Base-by-base conservation (phyloP, 2,113 vertebrate species). In the Syngnathus floridae region DNA sequence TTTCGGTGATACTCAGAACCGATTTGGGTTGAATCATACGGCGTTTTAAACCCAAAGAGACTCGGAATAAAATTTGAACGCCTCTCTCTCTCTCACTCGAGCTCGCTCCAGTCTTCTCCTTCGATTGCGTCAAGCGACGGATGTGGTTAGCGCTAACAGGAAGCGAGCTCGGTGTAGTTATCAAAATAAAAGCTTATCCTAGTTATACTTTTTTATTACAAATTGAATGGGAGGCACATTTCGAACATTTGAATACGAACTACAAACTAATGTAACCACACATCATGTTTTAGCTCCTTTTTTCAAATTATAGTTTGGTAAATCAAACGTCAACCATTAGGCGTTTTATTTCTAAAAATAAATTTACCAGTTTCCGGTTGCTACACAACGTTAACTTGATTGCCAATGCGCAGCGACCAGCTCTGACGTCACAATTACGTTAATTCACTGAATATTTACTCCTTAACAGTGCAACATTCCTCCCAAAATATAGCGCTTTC, bases 361-460 rank as follows among this genome's bases (percentile, higher is more conserved):
- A 0, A 0, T 26, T 12, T 1, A 1, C 19, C 0, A 45, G 31
- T 7, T 85, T 84, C 82, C 82, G 75, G 67, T 66, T 1, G 26
- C 4, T 49, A 9, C 52, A 43, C 54, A 75, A 70, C 70, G 61
- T 36, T 38, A 62, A 22, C 62, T 68, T 43, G 49, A 1, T 40
- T 41, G 41, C 61, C 73, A 73, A 59, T 83, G 81, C 79, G 81
- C 78, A 66, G 68, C 62, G 38, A 31, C 78, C 77, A 82, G 71
- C 64, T 82, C 40, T 84, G 81, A 88, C 88, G 88, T 89, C 85
- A 84, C 62, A 82, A 48, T 38, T 48, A 80, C 82, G 82, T 68
- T 80, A n/a, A 35, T 43, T 61, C 59, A 65, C 66, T 49, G 62
- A 76, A 58, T 82, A 80, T 85, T 77, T 62, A 67, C 75, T 37